These are phyloP conservation scores for Resseliella maxima DNA, from an alignment of 2,888 invertebrate species.

Conservation along the genomic window DNA sequence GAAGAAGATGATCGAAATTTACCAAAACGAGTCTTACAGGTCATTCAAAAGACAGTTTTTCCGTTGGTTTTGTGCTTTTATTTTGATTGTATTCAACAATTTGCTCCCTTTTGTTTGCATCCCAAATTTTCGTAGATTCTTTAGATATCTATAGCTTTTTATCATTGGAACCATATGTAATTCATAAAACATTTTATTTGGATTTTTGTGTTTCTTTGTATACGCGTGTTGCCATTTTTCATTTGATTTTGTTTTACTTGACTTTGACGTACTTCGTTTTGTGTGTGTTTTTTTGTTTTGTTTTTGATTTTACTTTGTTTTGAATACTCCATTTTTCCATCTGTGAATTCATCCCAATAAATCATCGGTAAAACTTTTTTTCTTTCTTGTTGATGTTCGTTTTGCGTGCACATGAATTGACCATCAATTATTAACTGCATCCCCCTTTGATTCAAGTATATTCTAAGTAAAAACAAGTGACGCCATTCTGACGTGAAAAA, in stretches of 20 bases:
- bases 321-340: not conserved
- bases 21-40: conserved; percentile 94
- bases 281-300: not conserved
- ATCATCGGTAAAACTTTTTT: not conserved
- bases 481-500: not conserved
- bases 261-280: not conserved
- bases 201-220: not conserved
- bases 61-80: conserved; percentile 43
- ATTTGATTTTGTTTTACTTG: not conserved
- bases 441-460: not conserved
- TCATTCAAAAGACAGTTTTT: conserved; percentile 63
- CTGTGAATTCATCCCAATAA: not conserved
- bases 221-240: not conserved
- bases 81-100: too few species aligned
- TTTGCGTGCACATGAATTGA: not conserved
- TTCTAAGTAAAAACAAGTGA: not conserved
- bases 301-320: not conserved
- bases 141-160: not conserved
- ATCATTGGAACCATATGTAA: not conserved
- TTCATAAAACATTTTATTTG: not conserved
- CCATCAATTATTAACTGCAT: conserved; percentile 35
- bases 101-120: conserved; percentile 56
- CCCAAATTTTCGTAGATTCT: conserved; percentile 3
- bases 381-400: not conserved
- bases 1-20: conserved; percentile 95